Base-by-base conservation (phyloP, 1,140 invertebrate species). In the Drosophila asahinai region DNA sequence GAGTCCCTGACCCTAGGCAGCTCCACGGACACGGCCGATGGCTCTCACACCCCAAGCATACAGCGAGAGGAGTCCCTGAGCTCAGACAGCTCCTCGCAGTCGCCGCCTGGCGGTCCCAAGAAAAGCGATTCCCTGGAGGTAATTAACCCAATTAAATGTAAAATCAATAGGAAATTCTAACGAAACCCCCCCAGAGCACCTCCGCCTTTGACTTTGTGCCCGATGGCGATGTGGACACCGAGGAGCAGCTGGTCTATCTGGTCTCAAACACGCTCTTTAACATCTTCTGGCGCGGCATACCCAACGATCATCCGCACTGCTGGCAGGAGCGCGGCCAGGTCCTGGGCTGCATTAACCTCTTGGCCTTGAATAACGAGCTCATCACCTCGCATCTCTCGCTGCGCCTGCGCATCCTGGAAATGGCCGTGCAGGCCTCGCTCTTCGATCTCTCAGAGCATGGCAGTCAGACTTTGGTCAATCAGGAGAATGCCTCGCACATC, bases 241-340 rank as follows among this genome's bases (percentile, higher is more conserved):
- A 95, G 91, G 93, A 94, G 78, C 95, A 95, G 78, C 80, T 96
- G 54, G 95, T 94, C 55, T 94, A 95, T 81, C 92, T 95, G 33
- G 93, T 95, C 2, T 93, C 94, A 0, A 94, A 95, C 73, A 94
- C 95, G 51, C 80, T 95, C 7, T 94, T 95, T 62, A 94, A 94
- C 9, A 92, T 96, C 1, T 94, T 95, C 82, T 96, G 95, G 95
- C 93, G 94, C 73, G 95, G 95, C 25, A 93, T 95, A 22, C 94
- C 95, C 57, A 94, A 95, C 43, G 94, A 94, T 60, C 93, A 93
- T 83, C 94, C 93, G 57, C 93, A 94, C 19, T 93, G 94, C 42
- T 96, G 95, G 95, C 94, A 94, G 93, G 95, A 95, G 76, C 93
- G 95, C 58, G 94, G 95, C 43, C 94, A 95, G 75, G 95, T 96